These are phyloP conservation scores for Eubucco bourcierii DNA, from an alignment of 2,113 vertebrate genomes.

Conservation along the genomic window DNA sequence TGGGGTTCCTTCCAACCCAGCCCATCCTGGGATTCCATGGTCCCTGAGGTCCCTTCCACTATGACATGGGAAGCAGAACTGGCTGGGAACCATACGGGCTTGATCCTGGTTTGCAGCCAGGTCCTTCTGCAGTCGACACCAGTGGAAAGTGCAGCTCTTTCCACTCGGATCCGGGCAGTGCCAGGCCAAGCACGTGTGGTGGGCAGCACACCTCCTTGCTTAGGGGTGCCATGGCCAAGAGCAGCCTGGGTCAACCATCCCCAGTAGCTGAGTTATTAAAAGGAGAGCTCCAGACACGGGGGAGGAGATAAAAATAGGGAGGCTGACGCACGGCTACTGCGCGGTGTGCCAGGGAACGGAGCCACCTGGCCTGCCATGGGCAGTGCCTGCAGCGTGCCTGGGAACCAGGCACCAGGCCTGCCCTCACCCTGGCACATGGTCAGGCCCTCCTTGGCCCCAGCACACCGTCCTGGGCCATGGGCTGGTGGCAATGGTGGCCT, in stretches of 20 bases:
- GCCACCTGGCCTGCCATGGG: accelerated
- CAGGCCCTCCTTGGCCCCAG: too few species aligned
- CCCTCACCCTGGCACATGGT: too few species aligned
- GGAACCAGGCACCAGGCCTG: too few species aligned
- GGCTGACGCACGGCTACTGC: conserved; percentile 61
- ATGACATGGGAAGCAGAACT: neutral
- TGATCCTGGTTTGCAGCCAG: neutral
- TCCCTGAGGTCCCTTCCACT: too few species aligned
- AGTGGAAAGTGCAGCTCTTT: neutral
- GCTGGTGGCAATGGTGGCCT: too few species aligned
- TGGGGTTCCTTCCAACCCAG: too few species aligned
- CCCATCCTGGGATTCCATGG: too few species aligned
- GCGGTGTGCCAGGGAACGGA: conserved; percentile 47
- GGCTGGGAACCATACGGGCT: neutral
- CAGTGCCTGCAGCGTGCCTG: too few species aligned
- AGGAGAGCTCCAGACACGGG: conserved; percentile 32
- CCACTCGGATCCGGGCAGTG: neutral
- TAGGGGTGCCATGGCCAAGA: neutral
- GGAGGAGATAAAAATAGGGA: conserved; percentile 70
- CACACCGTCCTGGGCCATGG: too few species aligned
- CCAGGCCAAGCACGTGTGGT: neutral
- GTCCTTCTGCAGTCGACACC: neutral
- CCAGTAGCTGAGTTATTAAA: neutral
- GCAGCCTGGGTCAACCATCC: neutral
- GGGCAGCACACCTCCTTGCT: neutral